Evolutionary conservation across 2,888 invertebrate genomes (phyloP).

Genomic region (Apoda limacodes): DNA sequence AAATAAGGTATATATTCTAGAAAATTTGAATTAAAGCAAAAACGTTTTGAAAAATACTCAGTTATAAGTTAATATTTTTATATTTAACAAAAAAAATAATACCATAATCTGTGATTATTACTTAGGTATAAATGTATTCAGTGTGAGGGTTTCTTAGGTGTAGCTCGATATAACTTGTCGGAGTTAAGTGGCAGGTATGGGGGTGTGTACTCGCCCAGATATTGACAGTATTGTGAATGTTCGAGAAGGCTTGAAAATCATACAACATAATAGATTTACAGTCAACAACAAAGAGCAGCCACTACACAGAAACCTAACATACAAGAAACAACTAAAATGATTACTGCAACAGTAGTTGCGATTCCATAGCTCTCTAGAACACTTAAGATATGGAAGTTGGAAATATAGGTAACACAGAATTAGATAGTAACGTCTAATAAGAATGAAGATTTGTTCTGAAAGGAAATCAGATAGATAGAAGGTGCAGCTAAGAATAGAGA

Average conservation of each 20-base stretch:
- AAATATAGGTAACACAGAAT: too few relatives aligned
- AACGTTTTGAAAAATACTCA: too few relatives aligned
- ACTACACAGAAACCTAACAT: slow-evolving; percentile 67
- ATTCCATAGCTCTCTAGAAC: too few relatives aligned
- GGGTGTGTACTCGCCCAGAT: slow-evolving; percentile 60
- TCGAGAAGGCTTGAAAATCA: slow-evolving; percentile 66
- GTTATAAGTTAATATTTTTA: too few relatives aligned
- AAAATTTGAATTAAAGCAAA: too few relatives aligned
- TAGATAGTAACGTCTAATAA: too few relatives aligned
- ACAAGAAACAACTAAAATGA: slow-evolving; percentile 53
- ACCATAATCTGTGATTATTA: too few relatives aligned
- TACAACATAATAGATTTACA: slow-evolving; percentile 67
- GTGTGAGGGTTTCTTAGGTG: slow-evolving; percentile 65
- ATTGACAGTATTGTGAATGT: slow-evolving; percentile 67
- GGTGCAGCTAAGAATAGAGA: slow-evolving; percentile 47
- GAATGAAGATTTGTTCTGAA: slow-evolving; percentile 20
- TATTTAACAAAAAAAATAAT: too few relatives aligned
- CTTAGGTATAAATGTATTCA: too few relatives aligned
- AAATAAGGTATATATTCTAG: too few relatives aligned
- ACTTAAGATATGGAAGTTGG: not conserved
- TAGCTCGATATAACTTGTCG: slow-evolving; percentile 59
- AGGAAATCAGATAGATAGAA: slow-evolving; percentile 39
- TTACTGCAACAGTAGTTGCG: slow-evolving; percentile 33
- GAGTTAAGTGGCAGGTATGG: slow-evolving; percentile 63
- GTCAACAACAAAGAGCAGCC: slow-evolving; percentile 70